A percentile compares a stretch with the other conserved stretches of the same genome.
Evolutionary conservation across 2,797 vertebrate genomes (phyloP).

Genomic region (Diplodus sargus): DNA sequence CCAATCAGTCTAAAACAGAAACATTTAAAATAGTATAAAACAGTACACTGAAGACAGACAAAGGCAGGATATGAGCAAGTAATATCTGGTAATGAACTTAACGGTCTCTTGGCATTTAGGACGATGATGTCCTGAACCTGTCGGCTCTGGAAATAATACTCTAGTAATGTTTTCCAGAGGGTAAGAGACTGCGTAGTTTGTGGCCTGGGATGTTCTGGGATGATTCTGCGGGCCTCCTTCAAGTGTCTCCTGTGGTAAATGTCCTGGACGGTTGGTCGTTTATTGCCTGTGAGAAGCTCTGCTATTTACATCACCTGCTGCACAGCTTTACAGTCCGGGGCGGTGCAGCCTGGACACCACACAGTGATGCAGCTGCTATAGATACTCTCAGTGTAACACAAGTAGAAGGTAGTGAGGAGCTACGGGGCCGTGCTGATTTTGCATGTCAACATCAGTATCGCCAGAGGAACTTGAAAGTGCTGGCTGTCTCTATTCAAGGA

Average conservation of each 20-base stretch:
- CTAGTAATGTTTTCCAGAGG: conserved; percentile 43
- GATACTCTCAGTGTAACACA: conserved; percentile 38
- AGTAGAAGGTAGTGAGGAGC: conserved; percentile 41
- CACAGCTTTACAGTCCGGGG: conserved; percentile 47
- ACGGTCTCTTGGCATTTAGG: conserved; percentile 19
- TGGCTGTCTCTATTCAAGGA: conserved; percentile 41
- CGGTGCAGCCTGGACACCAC: conserved; percentile 29
- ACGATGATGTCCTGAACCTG: conserved; percentile 17
- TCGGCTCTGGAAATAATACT: conserved; percentile 36
- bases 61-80: neutral
- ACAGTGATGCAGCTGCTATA: conserved; percentile 62
- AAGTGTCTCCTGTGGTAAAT: conserved; percentile 41
- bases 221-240: conserved; percentile 33
- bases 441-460: conserved; percentile 44
- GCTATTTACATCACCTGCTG: conserved; percentile 68
- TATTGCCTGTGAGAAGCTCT: conserved; percentile 56
- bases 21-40: conserved; percentile 8
- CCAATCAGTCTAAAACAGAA: neutral
- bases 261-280: conserved; percentile 35
- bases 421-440: conserved; percentile 41
- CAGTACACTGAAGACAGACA: neutral
- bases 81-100: conserved; percentile 25
- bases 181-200: conserved; percentile 26
- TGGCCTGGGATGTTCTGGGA: conserved; percentile 22
- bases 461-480: conserved; percentile 55